Percentiles rank a stretch among this genome's conserved stretches.
These are phyloP conservation scores for Tapera naevia DNA, from an alignment of 2,797 vertebrate genomes.

Conservation along the genomic window DNA sequence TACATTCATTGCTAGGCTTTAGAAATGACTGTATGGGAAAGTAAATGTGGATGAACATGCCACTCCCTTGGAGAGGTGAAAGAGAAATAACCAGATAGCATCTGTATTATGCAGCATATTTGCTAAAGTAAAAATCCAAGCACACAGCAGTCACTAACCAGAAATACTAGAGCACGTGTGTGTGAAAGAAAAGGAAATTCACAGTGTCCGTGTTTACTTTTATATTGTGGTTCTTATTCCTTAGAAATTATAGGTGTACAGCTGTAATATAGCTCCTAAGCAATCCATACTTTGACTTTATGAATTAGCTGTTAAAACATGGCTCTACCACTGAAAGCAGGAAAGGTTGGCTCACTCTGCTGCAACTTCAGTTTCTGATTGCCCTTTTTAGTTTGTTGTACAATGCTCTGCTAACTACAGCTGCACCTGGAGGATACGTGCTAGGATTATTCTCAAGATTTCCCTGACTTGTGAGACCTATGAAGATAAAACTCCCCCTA, in stretches of 20 bases:
- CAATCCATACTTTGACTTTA: neutral
- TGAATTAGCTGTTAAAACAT: neutral
- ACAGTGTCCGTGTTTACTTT: neutral
- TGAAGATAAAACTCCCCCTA: neutral
- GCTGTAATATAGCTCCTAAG: neutral
- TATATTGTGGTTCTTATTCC: neutral
- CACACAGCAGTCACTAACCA: neutral
- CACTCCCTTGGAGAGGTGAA: neutral
- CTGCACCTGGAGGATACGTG: neutral
- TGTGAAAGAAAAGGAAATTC: neutral
- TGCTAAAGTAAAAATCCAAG: neutral
- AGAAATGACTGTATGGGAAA: neutral
- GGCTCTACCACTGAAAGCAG: neutral
- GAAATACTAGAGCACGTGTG: neutral
- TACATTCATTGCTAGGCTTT: neutral
- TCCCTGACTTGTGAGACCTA: neutral
- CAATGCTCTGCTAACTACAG: neutral
- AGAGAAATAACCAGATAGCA: neutral
- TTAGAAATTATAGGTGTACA: neutral
- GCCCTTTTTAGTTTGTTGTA: slow-evolving; percentile 1
- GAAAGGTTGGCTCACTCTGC: neutral
- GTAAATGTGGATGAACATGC: neutral
- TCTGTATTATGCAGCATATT: neutral
- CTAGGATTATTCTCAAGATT: neutral
- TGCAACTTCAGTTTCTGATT: neutral